These are phyloP conservation scores for Geodia barretti DNA, from an alignment of 37 sponge, comb jelly and placozoan genomes.

Conservation along the genomic window DNA sequence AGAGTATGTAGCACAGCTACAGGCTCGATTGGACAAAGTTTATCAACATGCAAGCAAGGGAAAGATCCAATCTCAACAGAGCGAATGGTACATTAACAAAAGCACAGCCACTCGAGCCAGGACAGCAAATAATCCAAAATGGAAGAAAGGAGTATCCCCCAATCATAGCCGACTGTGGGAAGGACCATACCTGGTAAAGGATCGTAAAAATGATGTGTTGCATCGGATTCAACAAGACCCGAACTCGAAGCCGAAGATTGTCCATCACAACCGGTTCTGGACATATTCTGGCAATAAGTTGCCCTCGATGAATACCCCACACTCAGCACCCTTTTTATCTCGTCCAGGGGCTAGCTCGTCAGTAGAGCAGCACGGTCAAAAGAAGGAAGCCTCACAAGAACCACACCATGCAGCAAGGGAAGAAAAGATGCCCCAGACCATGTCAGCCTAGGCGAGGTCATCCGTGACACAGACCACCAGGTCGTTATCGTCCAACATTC, in stretches of 20 bases:
- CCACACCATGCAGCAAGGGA: no score
- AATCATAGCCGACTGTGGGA: background rate
- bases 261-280: background rate
- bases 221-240: background rate
- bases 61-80: background rate
- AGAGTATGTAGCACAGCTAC: background rate
- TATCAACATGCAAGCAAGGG: background rate
- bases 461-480: no score
- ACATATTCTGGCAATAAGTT: no score
- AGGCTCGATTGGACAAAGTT: background rate
- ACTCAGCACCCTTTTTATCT: no score
- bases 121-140: background rate
- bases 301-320: no score
- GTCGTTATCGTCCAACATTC: no score
- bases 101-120: background rate
- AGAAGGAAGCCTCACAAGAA: no score
- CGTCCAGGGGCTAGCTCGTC: no score
- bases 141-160: background rate
- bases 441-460: no score
- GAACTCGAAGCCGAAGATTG: background rate
- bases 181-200: background rate
- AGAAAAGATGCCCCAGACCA: no score
- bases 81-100: background rate
- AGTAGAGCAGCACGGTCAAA: no score
- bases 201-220: background rate